phyloP scores from a whole-genome alignment of 2,113 vertebrate genomes.

The Mirounga angustirostris region DNA sequence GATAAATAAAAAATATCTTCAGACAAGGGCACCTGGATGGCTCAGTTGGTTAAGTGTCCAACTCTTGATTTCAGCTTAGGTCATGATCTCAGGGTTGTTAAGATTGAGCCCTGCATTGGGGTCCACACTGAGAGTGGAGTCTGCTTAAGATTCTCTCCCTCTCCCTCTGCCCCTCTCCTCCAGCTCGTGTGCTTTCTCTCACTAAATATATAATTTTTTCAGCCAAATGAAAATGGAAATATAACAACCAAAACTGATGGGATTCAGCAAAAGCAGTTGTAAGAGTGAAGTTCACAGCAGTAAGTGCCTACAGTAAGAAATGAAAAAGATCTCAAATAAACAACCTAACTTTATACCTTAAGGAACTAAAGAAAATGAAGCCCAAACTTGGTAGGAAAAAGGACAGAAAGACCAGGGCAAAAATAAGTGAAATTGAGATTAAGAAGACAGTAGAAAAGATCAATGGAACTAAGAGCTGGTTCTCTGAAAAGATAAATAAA shows the following conservation, averaged over 20 bases:
- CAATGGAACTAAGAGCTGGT: neutral
- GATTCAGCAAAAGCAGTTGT: neutral
- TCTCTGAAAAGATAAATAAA: neutral
- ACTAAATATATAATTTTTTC: neutral
- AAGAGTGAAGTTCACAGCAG: neutral
- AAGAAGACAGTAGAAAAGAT: neutral
- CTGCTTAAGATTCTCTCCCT: neutral
- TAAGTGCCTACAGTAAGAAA: neutral
- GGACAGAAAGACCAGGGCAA: neutral
- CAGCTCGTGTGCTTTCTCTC: too few species aligned
- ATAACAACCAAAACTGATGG: neutral
- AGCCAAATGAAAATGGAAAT: neutral
- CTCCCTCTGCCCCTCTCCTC: neutral
- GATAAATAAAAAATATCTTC: neutral
- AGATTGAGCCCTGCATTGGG: neutral
- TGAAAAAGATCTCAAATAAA: neutral
- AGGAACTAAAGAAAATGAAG: neutral
- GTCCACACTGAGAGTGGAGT: neutral
- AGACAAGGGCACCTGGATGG: neutral
- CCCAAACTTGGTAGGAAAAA: neutral
- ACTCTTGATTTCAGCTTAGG: neutral
- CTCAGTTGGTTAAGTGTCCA: neutral
- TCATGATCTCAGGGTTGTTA: neutral
- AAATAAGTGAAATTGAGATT: neutral
- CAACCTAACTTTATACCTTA: neutral